These are phyloP conservation scores for Nesometra sesokonis DNA, from an alignment of 35 echinoderm and acorn worm genomes.

Conservation along the genomic window DNA sequence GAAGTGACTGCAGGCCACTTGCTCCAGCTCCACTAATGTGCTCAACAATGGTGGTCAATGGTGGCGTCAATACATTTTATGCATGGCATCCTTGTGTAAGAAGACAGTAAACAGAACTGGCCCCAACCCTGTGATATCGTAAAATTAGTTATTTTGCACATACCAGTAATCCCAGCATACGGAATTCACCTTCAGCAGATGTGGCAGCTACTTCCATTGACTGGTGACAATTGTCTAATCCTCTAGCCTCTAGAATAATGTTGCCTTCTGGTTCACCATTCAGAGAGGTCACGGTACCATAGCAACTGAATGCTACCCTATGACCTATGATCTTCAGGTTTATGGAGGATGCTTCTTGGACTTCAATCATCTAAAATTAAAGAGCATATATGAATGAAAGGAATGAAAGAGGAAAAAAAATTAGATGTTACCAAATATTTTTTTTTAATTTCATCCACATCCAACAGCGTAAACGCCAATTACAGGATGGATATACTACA, in stretches of 20 bases:
- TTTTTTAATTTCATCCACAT: too few species aligned
- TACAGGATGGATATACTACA: too few species aligned
- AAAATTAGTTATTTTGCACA: too few species aligned
- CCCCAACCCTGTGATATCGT: too few species aligned
- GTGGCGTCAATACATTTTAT: too few species aligned
- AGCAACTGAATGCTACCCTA: conserved; percentile 97
- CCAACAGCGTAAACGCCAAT: too few species aligned
- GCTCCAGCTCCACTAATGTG: too few species aligned
- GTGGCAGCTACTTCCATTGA: conserved; percentile 70
- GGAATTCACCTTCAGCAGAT: conserved; percentile 70
- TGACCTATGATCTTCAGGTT: conserved; percentile 64
- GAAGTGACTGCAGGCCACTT: too few species aligned
- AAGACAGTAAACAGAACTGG: too few species aligned
- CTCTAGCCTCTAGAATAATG: conserved; percentile 53
- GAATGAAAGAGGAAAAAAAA: background rate
- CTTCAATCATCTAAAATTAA: conserved; percentile 62
- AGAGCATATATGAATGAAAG: background rate
- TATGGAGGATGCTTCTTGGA: conserved; percentile 52
- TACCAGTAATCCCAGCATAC: conserved; percentile 84
- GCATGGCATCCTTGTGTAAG: too few species aligned
- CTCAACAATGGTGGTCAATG: too few species aligned
- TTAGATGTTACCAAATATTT: background rate
- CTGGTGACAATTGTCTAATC: conserved; percentile 34
- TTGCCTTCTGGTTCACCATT: conserved; percentile 82
- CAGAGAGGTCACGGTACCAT: conserved; percentile 80